Evolutionary conservation across 2,797 vertebrate species (phyloP).

Genomic region (Brachymystax lenok): DNA sequence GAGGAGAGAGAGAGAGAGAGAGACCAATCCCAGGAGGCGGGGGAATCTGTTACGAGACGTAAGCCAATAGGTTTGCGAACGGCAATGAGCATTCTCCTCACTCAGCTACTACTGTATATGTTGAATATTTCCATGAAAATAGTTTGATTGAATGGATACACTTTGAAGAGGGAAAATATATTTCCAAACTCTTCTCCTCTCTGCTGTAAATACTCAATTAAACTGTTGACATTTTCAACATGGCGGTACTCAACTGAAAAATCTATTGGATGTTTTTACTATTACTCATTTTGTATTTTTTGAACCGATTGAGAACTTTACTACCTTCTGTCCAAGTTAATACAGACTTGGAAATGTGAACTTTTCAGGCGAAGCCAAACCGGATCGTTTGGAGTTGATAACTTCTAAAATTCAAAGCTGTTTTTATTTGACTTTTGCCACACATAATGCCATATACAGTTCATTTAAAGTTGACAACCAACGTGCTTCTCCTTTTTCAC

Average conservation of each 20-base stretch:
- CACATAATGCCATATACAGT: not conserved
- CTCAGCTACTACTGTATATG: not conserved
- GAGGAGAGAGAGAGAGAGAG: too few species aligned
- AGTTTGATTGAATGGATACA: constrained; percentile 29
- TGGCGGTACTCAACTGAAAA: constrained; percentile 37
- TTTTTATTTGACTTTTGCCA: not conserved
- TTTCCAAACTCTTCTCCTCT: constrained; percentile 34
- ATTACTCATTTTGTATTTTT: constrained; percentile 31
- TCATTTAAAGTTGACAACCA: not conserved
- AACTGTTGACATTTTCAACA: constrained; percentile 49
- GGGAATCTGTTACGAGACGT: too few species aligned
- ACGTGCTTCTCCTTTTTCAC: not conserved
- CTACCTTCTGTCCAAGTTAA: not conserved
- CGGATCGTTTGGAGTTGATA: not conserved
- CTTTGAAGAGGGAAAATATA: constrained; percentile 46
- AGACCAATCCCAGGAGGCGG: too few species aligned
- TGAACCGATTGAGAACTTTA: constrained; percentile 5
- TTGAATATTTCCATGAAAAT: constrained; percentile 13
- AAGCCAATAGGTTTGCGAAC: too few species aligned
- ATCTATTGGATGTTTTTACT: constrained; percentile 46
- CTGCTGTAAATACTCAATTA: constrained; percentile 41
- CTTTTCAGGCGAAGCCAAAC: constrained; percentile 5
- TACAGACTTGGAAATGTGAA: not conserved
- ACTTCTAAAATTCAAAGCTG: not conserved
- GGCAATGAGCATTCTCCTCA: too few species aligned